Conservation (phyloP, 2,797 vertebrate species). For the Uromys caudimaculatus region DNA sequence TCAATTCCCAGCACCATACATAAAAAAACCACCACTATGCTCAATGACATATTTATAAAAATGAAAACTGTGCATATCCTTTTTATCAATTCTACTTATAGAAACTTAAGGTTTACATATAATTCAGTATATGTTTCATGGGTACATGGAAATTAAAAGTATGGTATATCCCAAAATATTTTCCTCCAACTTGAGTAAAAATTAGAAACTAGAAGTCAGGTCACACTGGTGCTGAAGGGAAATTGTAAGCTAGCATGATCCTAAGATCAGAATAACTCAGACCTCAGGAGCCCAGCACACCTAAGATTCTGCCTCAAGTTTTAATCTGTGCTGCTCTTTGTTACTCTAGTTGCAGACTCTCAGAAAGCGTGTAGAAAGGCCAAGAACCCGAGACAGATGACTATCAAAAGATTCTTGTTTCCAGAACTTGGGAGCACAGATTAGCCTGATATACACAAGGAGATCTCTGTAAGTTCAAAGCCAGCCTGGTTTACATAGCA, state of each 20-base stretch:
- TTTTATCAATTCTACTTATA: slow-evolving; percentile 19
- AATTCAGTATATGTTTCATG: slow-evolving; percentile 38
- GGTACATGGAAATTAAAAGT: slow-evolving; percentile 45
- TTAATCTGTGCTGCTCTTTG: slow-evolving; percentile 19
- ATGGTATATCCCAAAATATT: slow-evolving; percentile 9
- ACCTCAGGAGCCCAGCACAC: slow-evolving; percentile 8
- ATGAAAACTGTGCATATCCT: slow-evolving; percentile 35
- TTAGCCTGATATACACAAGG: background rate
- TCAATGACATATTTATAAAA: background rate
- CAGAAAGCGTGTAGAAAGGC: background rate
- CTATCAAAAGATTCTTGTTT: slow-evolving; percentile 2
- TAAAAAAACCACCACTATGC: background rate
- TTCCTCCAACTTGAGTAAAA: slow-evolving; percentile 41
- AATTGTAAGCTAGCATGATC: slow-evolving; percentile 24
- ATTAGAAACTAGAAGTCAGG: slow-evolving; percentile 42
- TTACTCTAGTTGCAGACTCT: background rate
- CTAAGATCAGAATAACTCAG: background rate
- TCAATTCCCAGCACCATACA: background rate
- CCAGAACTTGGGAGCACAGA: background rate
- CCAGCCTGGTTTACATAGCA: background rate
- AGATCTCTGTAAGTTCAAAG: background rate
- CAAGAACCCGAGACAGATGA: background rate
- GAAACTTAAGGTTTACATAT: background rate
- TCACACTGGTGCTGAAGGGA: slow-evolving; percentile 11
- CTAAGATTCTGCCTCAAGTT: slow-evolving; percentile 10